These are phyloP conservation scores for Phaenicophaeus curvirostris DNA, from an alignment of 2,797 vertebrate species.

Conservation along the genomic window DNA sequence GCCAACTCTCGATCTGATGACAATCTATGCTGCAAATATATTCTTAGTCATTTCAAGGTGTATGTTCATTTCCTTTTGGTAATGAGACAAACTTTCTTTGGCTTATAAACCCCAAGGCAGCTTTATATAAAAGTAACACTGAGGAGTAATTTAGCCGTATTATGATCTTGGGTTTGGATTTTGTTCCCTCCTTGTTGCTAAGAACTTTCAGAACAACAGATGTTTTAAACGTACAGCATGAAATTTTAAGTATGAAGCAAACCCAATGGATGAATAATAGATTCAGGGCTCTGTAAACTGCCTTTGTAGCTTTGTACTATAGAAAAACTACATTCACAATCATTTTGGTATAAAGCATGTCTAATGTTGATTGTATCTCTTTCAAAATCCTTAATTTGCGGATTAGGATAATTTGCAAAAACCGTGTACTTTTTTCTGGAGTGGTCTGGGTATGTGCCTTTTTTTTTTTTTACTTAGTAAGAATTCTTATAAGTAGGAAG, in stretches of 20 bases:
- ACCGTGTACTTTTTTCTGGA: not conserved
- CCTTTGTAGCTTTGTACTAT: not conserved
- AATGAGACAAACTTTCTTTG: constrained; percentile 70
- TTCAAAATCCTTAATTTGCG: not conserved
- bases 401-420: not conserved
- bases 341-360: not conserved
- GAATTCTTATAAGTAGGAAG: not conserved
- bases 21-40: constrained; percentile 39
- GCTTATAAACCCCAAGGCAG: constrained; percentile 63
- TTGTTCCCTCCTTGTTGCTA: not conserved
- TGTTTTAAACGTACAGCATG: constrained; percentile 33
- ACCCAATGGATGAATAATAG: not conserved
- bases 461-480: not conserved
- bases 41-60: constrained; percentile 37
- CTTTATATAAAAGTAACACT: constrained; percentile 48
- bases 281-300: not conserved
- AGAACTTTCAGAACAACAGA: constrained; percentile 10
- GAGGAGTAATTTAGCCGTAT: not conserved
- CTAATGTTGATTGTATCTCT: not conserved
- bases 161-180: not conserved
- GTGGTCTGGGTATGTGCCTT: not conserved
- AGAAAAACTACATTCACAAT: not conserved
- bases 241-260: not conserved
- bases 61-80: constrained; percentile 60
- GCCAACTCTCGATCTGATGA: not conserved